These are phyloP conservation scores for Falco berigora DNA, from an alignment of 2,797 vertebrate genomes.

Conservation along the genomic window DNA sequence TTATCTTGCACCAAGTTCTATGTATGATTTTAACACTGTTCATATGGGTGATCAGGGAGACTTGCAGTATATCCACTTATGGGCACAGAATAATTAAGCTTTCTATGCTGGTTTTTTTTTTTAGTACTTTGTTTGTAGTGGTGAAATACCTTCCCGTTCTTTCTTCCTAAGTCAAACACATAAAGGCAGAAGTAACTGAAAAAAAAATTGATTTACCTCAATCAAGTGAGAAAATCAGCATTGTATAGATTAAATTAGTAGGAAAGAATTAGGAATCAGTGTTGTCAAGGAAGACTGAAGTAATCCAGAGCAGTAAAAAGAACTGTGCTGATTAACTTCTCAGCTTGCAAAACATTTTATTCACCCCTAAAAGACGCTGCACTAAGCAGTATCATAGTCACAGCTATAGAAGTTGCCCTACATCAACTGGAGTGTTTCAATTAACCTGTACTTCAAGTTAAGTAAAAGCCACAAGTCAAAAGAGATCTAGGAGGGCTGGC, in stretches of 20 bases:
- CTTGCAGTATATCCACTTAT: neutral
- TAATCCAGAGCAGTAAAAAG: neutral
- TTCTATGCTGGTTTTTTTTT: neutral
- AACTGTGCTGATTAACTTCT: constrained; percentile 12
- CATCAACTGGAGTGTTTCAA: neutral
- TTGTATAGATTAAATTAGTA: neutral
- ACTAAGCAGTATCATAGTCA: neutral
- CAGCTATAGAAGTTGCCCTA: neutral
- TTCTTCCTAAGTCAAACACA: neutral
- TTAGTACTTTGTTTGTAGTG: neutral
- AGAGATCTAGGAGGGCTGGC: neutral
- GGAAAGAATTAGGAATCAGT: neutral
- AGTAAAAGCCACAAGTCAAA: neutral
- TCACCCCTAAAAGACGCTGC: neutral
- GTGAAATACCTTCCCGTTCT: neutral
- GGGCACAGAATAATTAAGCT: neutral
- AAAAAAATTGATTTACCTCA: neutral
- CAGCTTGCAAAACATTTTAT: neutral
- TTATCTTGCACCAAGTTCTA: neutral
- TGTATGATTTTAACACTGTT: rapidly evolving
- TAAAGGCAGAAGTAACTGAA: neutral
- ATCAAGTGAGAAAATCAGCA: neutral
- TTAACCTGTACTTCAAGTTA: neutral
- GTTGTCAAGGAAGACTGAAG: neutral
- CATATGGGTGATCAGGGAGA: neutral